Conservation (phyloP, 2,888 invertebrate genomes). For the Synanthedon tipuliformis region DNA sequence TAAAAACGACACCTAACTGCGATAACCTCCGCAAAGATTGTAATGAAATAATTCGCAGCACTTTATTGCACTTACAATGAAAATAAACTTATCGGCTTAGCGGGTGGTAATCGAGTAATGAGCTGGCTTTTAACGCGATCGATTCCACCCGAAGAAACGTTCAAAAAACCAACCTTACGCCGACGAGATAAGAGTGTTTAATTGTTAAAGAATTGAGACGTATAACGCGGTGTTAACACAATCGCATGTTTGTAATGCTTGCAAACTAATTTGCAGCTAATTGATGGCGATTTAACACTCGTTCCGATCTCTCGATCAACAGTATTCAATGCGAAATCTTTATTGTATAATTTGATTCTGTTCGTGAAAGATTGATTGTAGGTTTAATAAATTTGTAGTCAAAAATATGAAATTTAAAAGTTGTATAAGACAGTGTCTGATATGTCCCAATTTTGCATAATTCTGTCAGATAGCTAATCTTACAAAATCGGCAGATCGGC, state of each 20-base stretch:
- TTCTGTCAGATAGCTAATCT: no score
- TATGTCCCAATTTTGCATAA: no score
- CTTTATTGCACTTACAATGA: constrained; percentile 43
- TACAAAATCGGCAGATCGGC: no score
- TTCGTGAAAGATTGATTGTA: not conserved
- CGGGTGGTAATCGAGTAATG: constrained; percentile 54
- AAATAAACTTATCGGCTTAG: constrained; percentile 47
- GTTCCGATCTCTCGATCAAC: not conserved
- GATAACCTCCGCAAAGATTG: constrained; percentile 17
- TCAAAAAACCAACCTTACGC: constrained; percentile 22
- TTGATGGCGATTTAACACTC: constrained; percentile 16
- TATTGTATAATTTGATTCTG: not conserved
- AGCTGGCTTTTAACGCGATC: constrained; percentile 22
- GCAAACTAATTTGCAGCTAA: constrained; percentile 39
- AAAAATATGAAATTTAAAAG: no score
- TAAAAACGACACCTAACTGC: constrained; percentile 7
- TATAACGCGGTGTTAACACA: constrained; percentile 27
- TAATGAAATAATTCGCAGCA: constrained; percentile 57
- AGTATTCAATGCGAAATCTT: not conserved
- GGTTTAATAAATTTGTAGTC: no score
- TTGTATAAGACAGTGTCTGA: no score
- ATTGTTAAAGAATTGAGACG: constrained; percentile 23
- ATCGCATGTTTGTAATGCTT: constrained; percentile 17
- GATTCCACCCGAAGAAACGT: constrained; percentile 9
- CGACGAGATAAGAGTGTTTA: constrained; percentile 8